These are phyloP conservation scores for Tylochromis polylepis DNA, from an alignment of 2,113 vertebrate genomes.

Conservation along the genomic window DNA sequence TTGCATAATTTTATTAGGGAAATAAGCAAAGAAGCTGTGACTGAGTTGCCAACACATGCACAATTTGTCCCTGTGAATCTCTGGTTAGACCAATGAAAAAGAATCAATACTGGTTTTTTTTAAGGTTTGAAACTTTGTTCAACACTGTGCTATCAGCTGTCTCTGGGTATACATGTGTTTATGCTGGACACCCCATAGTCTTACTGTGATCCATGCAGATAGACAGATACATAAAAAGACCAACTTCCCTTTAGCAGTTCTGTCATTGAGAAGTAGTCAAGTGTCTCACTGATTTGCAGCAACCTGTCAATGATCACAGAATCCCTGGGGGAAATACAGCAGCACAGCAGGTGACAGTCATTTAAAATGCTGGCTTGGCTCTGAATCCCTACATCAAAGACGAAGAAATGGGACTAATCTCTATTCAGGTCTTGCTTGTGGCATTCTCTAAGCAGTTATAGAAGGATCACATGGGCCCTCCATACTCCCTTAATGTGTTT, in stretches of 20 bases:
- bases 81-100: neutral
- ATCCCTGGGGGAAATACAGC: slow-evolving; percentile 49
- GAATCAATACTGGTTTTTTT: neutral
- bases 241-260: neutral
- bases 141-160: neutral
- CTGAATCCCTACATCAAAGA: slow-evolving; percentile 56
- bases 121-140: neutral
- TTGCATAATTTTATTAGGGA: slow-evolving; percentile 46
- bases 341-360: slow-evolving; percentile 63
- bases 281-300: slow-evolving; percentile 45
- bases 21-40: slow-evolving; percentile 11
- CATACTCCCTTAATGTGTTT: slow-evolving; percentile 10
- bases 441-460: slow-evolving; percentile 32
- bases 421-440: slow-evolving; percentile 52
- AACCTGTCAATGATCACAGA: slow-evolving; percentile 56
- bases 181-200: slow-evolving; percentile 10
- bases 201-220: slow-evolving; percentile 1
- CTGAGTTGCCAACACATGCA: neutral
- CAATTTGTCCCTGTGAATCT: neutral
- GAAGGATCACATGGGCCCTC: slow-evolving; percentile 18
- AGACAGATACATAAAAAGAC: slow-evolving; percentile 12
- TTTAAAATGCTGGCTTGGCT: slow-evolving; percentile 54
- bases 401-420: slow-evolving; percentile 37
- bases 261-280: slow-evolving; percentile 44
- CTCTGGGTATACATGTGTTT: neutral